A percentile compares a stretch with the other conserved stretches of the same genome.
phyloP scores from a whole-genome alignment of 1,140 invertebrate species.

The Drosophila pseudoananassae region DNA sequence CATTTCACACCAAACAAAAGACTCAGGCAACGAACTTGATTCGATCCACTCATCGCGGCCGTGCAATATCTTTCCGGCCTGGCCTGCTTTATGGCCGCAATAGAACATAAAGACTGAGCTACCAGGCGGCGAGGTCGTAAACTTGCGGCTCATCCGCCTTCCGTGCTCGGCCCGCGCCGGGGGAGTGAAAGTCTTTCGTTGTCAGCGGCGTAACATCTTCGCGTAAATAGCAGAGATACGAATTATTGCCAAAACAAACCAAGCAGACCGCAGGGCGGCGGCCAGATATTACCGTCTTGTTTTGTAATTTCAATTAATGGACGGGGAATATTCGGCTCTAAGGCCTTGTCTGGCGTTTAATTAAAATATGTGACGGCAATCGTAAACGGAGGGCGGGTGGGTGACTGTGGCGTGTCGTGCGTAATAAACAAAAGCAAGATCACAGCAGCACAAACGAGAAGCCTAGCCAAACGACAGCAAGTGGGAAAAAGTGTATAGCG shows the following conservation, averaged over 20 bases:
- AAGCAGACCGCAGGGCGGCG: constrained; percentile 3
- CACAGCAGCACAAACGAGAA: constrained; percentile 29
- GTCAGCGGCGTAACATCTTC: constrained; percentile 53
- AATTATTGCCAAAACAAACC: constrained; percentile 63
- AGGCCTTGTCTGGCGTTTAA: constrained; percentile 64
- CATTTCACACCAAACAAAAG: constrained; percentile 66
- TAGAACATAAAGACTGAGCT: constrained; percentile 67
- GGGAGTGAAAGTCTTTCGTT: constrained; percentile 61
- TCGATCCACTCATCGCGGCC: neutral
- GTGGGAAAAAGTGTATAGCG: constrained; percentile 56
- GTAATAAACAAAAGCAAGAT: constrained; percentile 71
- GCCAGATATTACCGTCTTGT: constrained; percentile 29
- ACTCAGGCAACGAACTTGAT: constrained; percentile 66
- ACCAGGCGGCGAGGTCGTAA: constrained; percentile 31
- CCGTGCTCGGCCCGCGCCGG: constrained; percentile 12
- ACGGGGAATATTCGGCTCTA: constrained; percentile 58
- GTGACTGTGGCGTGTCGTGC: constrained; percentile 37
- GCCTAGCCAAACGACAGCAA: constrained; percentile 40
- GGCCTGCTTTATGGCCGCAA: constrained; percentile 59
- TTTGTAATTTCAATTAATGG: constrained; percentile 74
- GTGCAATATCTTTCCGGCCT: constrained; percentile 17
- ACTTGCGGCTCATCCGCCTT: constrained; percentile 34
- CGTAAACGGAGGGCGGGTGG: constrained; percentile 62
- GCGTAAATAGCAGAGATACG: constrained; percentile 50
- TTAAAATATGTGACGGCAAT: constrained; percentile 74